A percentile compares a stretch with the other conserved stretches of the same genome.
Conservation (phyloP, 2,113 vertebrate genomes). For the Pachycephala philippinensis region DNA sequence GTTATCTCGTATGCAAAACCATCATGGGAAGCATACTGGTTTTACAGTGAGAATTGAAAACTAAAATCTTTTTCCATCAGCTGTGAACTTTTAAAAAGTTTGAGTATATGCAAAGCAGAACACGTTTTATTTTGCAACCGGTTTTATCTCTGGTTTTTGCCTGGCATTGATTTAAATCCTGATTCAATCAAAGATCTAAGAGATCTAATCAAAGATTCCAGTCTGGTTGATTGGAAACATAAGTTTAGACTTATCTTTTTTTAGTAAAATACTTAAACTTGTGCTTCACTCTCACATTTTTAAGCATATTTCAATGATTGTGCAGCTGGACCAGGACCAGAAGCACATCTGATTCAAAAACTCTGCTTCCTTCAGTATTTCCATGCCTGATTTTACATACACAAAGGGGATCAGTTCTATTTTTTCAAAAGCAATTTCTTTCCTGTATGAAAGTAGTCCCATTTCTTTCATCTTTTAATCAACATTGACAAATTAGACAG, state of each 20-base stretch:
- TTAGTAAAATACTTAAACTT: not conserved
- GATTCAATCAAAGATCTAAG: conserved; percentile 25
- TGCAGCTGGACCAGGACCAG: not conserved
- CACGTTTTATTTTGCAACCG: not conserved
- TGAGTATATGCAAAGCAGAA: not conserved
- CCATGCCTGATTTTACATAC: not conserved
- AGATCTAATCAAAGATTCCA: conserved; percentile 29
- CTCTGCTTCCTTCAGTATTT: not conserved
- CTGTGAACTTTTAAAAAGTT: not conserved
- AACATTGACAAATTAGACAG: conserved; percentile 54
- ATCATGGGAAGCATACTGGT: not conserved
- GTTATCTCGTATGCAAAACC: not conserved
- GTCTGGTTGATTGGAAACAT: conserved; percentile 30
- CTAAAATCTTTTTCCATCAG: not conserved
- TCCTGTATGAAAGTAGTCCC: conserved; percentile 11
- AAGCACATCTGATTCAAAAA: not conserved
- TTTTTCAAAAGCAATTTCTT: conserved; percentile 47
- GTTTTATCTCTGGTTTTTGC: not conserved
- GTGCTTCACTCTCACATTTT: conserved; percentile 5
- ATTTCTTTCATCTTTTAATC: conserved; percentile 62
- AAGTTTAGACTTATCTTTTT: conserved; percentile 27
- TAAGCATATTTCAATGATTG: not conserved
- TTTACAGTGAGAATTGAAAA: not conserved
- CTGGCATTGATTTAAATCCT: conserved; percentile 30
- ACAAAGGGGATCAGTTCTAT: not conserved